Conservation (phyloP, 2,113 vertebrate species). For the Megalops atlanticus region DNA sequence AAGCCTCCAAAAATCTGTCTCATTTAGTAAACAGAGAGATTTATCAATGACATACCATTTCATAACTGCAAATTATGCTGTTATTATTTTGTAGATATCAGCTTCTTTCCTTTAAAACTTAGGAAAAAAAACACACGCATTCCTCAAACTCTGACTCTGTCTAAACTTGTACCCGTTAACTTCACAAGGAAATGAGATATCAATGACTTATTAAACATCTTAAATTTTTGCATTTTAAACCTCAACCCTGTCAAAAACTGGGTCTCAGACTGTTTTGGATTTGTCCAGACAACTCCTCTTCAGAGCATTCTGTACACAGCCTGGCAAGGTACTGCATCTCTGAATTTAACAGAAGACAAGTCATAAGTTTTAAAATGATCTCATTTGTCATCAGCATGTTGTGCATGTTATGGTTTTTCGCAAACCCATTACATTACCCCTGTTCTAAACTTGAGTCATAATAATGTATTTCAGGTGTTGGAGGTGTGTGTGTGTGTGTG, state of each 20-base stretch:
- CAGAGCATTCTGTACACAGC: slow-evolving; percentile 10
- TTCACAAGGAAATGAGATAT: slow-evolving; percentile 18
- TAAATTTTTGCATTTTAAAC: not conserved
- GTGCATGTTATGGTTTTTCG: slow-evolving; percentile 56
- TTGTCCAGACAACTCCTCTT: slow-evolving; percentile 43
- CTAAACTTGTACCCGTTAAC: slow-evolving; percentile 25
- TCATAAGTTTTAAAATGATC: slow-evolving; percentile 44
- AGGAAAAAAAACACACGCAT: not conserved
- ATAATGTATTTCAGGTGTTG: slow-evolving; percentile 37
- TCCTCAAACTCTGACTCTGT: slow-evolving; percentile 5
- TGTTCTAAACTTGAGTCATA: slow-evolving; percentile 40
- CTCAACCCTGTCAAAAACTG: not conserved
- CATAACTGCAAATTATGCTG: slow-evolving; percentile 5
- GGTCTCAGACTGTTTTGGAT: not conserved
- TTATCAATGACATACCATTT: not conserved
- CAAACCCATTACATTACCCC: slow-evolving; percentile 43
- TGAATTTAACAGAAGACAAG: slow-evolving; percentile 34
- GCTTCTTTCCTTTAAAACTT: not conserved
- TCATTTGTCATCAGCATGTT: slow-evolving; percentile 56
- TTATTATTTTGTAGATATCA: slow-evolving; percentile 14
- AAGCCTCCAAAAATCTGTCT: not conserved
- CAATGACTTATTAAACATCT: slow-evolving; percentile 32
- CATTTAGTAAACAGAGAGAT: not conserved
- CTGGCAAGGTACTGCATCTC: slow-evolving; percentile 41
- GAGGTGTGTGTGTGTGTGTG: slow-evolving; percentile 21